A percentile compares a stretch with the other conserved stretches of the same genome.
These are phyloP conservation scores for Decapterus maruadsi DNA, from an alignment of 2,797 vertebrate species.

Conservation along the genomic window DNA sequence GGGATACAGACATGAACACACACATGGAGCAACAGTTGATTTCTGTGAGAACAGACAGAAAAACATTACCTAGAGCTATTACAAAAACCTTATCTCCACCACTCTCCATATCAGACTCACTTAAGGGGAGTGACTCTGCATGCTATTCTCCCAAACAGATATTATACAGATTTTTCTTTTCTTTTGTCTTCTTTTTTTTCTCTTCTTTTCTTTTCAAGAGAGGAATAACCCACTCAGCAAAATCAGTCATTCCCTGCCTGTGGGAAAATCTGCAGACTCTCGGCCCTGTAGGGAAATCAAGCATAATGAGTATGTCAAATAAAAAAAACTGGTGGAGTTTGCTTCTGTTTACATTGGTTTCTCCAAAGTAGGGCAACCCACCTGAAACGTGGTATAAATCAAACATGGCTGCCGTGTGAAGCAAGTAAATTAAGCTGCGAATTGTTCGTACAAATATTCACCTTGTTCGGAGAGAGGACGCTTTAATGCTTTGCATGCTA, in stretches of 20 bases:
- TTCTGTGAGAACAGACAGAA: too few species aligned
- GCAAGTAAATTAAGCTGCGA: background rate
- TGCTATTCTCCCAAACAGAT: background rate
- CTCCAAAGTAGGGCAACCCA: background rate
- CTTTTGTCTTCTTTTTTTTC: too few species aligned
- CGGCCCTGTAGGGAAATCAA: background rate
- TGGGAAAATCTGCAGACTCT: slow-evolving; percentile 6
- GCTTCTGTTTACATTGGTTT: background rate
- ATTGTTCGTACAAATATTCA: background rate
- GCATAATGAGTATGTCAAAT: slow-evolving; percentile 11
- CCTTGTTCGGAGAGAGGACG: background rate
- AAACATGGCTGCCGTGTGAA: background rate
- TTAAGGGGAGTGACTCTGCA: too few species aligned
- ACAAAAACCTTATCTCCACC: too few species aligned
- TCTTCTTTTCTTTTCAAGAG: background rate
- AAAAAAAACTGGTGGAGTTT: background rate
- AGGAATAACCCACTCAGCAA: background rate
- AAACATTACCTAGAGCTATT: too few species aligned
- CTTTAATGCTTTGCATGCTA: background rate
- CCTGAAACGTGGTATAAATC: slow-evolving; percentile 21
- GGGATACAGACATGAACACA: too few species aligned
- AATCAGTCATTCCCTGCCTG: background rate
- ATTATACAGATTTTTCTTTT: too few species aligned
- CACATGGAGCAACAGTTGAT: too few species aligned
- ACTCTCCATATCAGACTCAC: too few species aligned